A percentile compares a stretch with the other conserved stretches of the same genome.
Conservation (phyloP, 2,113 vertebrate species). For the Urocynchramus pylzowi region DNA sequence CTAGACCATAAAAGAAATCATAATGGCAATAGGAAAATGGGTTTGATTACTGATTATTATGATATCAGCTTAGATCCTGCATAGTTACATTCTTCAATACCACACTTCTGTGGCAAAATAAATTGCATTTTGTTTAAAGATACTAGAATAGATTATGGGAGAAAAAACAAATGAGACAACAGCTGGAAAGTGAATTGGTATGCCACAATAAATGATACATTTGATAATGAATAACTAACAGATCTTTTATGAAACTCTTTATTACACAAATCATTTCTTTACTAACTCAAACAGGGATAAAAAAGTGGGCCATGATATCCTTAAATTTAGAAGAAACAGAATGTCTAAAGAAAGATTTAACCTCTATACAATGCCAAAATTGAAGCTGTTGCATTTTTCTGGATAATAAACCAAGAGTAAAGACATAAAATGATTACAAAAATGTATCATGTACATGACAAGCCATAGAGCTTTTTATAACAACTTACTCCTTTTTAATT, state of each 20-base stretch:
- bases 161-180: background rate
- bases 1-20: background rate
- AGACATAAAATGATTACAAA: background rate
- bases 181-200: background rate
- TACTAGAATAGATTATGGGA: background rate
- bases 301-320: background rate
- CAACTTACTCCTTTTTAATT: background rate
- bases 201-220: background rate
- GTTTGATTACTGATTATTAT: background rate
- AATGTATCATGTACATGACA: background rate
- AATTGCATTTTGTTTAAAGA: background rate
- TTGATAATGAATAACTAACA: background rate
- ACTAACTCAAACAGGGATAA: background rate
- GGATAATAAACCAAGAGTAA: background rate
- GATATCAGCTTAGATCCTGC: background rate
- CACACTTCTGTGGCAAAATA: background rate
- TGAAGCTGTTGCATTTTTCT: background rate
- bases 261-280: background rate
- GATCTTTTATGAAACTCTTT: background rate
- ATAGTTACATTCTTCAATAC: background rate
- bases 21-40: background rate
- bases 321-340: background rate
- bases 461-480: background rate
- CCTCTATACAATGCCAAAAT: background rate
- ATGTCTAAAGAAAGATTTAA: background rate